Percentiles rank a stretch among this genome's conserved stretches.
These are phyloP conservation scores for Pseudochromis fuscus DNA, from an alignment of 2,797 vertebrate species.

Conservation along the genomic window DNA sequence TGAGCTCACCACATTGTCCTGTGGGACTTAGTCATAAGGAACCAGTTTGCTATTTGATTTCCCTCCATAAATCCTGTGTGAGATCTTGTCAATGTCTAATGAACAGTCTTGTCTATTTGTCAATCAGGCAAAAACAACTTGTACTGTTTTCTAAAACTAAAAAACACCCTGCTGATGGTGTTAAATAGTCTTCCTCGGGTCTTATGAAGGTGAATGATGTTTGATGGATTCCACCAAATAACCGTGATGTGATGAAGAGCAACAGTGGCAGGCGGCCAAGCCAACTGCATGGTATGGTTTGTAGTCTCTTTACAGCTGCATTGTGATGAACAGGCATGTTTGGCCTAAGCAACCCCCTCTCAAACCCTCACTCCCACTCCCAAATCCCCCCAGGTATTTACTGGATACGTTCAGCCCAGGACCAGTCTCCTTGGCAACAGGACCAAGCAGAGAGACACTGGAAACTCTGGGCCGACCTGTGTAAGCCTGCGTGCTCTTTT, in stretches of 20 bases:
- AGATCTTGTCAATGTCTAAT: conserved; percentile 14
- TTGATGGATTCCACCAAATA: neutral
- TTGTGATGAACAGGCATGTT: conserved; percentile 48
- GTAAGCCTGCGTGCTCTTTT: conserved; percentile 19
- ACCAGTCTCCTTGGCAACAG: conserved; percentile 73
- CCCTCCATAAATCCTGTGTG: conserved; percentile 20
- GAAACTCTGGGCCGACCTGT: conserved; percentile 52
- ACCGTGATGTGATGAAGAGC: conserved; percentile 14
- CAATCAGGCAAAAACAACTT: neutral
- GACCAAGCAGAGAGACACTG: conserved; percentile 47
- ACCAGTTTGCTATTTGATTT: conserved; percentile 52
- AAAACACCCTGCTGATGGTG: neutral
- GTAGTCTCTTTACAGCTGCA: conserved; percentile 28
- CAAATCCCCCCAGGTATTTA: conserved; percentile 61
- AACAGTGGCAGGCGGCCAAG: conserved; percentile 10
- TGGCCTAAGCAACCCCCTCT: conserved; percentile 46
- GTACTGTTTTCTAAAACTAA: neutral
- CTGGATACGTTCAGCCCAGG: conserved; percentile 37
- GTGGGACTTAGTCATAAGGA: conserved; percentile 55
- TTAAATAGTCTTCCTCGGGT: neutral
- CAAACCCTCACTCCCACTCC: conserved; percentile 32
- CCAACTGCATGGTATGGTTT: conserved; percentile 9
- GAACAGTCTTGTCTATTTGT: neutral
- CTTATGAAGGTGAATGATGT: neutral
- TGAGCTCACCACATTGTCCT: conserved; percentile 51